Evolutionary conservation across 2,888 invertebrate genomes (phyloP), one percentile per base, ranked within the genome.

Genomic region (Pachycephus smyrnensis): DNA sequence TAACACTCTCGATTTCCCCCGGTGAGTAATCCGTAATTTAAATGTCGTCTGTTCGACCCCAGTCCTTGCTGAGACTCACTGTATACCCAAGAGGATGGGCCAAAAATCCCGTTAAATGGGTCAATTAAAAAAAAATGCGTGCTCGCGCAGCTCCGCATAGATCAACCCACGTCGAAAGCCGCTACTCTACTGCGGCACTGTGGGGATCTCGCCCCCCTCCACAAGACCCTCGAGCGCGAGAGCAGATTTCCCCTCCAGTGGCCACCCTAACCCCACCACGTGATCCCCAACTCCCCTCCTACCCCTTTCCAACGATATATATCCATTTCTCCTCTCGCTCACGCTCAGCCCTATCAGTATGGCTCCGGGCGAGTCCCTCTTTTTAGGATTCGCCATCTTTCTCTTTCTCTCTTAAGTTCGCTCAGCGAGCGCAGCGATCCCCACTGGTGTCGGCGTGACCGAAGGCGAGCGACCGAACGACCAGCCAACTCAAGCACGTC

Each of bases 151-250:
- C 76, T 80, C 78, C 84, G 73, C 82, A 84, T 79, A 86, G 83
- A 87, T 86, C 86, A 83, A 87, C 84, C 87, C 88, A 86, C 89
- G 88, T 87, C 90, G 89, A 90, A 89, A 89, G 90, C 90, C 90
- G 90, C 91, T 90, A 91, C 90, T 89, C 91, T 90, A 91, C 91
- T 91, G 91, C 88, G 85, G 89, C 86, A 87, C 77, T 84, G 85
- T 86, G 84, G 85, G 84, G 86, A 82, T 81, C 82, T 77, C 79
- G 79, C 79, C 84, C 82, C 84, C 83, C 84, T 79, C 84, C 79
- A 82, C 76, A 68, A 73, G 75, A 68, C 36, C 74, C 79, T 76
- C 69, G 77, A 79, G 75, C 77, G n/a, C 75, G 71, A 71, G 71
- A 71, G 71, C 71, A 71, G 31, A 71, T 31, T 71, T 68, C 75